These are phyloP conservation scores for Balaeniceps rex DNA, from an alignment of 2,113 vertebrate species.

Conservation along the genomic window DNA sequence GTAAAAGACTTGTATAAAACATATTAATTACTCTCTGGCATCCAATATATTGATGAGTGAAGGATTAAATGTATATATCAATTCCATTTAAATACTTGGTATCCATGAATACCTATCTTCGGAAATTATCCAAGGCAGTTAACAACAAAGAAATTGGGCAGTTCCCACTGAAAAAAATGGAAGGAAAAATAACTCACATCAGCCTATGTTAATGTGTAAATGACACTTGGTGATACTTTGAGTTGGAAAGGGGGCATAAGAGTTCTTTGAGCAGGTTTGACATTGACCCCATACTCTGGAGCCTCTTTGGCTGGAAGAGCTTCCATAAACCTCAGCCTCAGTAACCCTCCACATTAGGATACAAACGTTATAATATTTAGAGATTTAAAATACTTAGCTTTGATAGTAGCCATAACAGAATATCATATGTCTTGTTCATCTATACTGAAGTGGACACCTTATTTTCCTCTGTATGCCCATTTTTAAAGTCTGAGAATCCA, in stretches of 20 bases:
- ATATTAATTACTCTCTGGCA: not conserved
- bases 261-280: not conserved
- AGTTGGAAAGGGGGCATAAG: not conserved
- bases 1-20: not conserved
- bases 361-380: not conserved
- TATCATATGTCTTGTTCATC: not conserved
- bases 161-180: not conserved
- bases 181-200: not conserved
- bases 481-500: not conserved
- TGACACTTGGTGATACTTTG: not conserved
- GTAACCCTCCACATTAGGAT: not conserved
- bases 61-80: not conserved
- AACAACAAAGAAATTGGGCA: not conserved
- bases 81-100: not conserved
- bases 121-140: not conserved
- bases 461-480: not conserved
- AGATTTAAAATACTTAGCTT: not conserved
- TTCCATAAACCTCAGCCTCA: not conserved
- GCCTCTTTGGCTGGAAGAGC: not conserved
- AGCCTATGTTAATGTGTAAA: not conserved
- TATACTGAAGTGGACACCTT: not conserved
- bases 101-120: not conserved
- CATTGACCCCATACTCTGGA: not conserved
- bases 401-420: not conserved
- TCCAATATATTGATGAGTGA: not conserved